These are phyloP conservation scores for Corythoichthys haematopterus DNA, from an alignment of 2,113 vertebrate genomes.

Conservation along the genomic window DNA sequence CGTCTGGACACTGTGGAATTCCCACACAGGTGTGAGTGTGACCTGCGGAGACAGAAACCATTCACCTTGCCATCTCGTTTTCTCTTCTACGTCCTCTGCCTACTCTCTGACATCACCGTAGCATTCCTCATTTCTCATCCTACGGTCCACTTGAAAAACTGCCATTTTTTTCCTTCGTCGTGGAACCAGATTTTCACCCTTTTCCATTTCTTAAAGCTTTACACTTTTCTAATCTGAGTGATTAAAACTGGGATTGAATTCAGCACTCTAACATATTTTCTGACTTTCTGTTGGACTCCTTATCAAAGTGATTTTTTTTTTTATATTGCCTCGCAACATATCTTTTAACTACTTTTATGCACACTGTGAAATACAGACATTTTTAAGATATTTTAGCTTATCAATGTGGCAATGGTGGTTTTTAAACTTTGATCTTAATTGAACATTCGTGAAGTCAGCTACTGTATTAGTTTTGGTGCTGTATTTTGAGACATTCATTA, in stretches of 20 bases:
- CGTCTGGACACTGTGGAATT: constrained; percentile 78
- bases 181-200: constrained; percentile 34
- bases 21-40: constrained; percentile 80
- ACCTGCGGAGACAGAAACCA: constrained; percentile 42
- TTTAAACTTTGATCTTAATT: constrained; percentile 11
- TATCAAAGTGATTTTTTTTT: not conserved
- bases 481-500: constrained; percentile 5
- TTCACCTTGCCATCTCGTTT: constrained; percentile 55
- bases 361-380: constrained; percentile 32
- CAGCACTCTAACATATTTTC: constrained; percentile 20
- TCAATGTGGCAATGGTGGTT: constrained; percentile 29
- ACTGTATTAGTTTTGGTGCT: constrained; percentile 10
- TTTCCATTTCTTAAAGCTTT: constrained; percentile 14
- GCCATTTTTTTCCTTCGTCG: constrained; percentile 19
- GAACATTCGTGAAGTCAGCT: constrained; percentile 12
- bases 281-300: constrained; percentile 25
- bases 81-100: constrained; percentile 39
- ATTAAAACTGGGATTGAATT: constrained; percentile 40
- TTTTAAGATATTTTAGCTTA: constrained; percentile 21
- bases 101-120: constrained; percentile 50
- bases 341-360: constrained; percentile 53
- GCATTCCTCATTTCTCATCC: constrained; percentile 58
- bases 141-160: constrained; percentile 48
- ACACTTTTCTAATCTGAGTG: constrained; percentile 27
- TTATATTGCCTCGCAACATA: constrained; percentile 22